Evolutionary conservation across 2,797 vertebrate genomes (phyloP), one percentile per base, ranked within the genome.

Genomic region (Tenualosa thibaudeaui): DNA sequence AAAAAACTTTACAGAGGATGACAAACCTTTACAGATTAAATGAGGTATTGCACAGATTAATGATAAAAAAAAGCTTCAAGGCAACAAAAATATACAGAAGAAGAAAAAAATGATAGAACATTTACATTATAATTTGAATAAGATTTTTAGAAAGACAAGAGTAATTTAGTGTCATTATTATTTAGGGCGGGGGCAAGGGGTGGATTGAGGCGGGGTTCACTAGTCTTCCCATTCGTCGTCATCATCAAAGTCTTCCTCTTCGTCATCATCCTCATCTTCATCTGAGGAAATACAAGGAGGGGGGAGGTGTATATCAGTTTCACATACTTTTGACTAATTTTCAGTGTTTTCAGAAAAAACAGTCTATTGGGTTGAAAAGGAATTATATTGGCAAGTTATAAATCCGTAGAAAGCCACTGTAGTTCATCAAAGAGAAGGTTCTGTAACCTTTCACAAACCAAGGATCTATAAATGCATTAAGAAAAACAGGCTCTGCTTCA

Each of bases 41-140:
- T 97, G 97, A 99, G 97, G 97, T 99, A 99, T 99, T 98, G 98
- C 97, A 99, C 97, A 97, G 97, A 98, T 97, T 96, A 97, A 97
- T 78, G 71, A 78, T 96, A 94, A 95, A 95, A 97, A 93, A 92
- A 97, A 91, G 85, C 68, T 90, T 90, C 86, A 94, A 97, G 97
- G 97, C 96, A 98, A 98, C 96, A 97, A 96, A 98, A 97, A 98
- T 97, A 96, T 98, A 98, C 97, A 99, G 95, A 95, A 78, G 71
- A 78, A 78, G 40, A 78, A 68, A 60, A 78, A 78, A 96, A 97
- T 94, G 95, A 96, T 95, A 96, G 94, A 97, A 96, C 96, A 97
- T 97, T 97, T 98, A 97, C 96, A 98, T 96, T 95, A 96, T 94
- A 95, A 96, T 95, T 96, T 96, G 95, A 92, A 94, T 95, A 96